Percentiles rank a stretch among this genome's conserved stretches.
Evolutionary conservation across 2,113 vertebrate species (phyloP).

Genomic region (Agapornis roseicollis): DNA sequence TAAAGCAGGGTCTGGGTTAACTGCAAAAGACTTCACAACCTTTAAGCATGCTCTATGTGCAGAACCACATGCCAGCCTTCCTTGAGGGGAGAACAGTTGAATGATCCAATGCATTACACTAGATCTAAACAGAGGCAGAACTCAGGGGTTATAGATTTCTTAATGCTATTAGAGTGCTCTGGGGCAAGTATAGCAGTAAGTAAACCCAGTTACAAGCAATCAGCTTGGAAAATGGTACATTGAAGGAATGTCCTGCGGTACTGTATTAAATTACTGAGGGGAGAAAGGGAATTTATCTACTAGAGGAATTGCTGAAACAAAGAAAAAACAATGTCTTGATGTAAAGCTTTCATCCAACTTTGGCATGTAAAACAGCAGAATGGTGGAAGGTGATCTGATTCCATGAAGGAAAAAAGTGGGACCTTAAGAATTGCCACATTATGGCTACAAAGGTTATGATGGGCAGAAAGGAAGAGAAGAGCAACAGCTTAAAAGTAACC

Average conservation of each 20-base stretch:
- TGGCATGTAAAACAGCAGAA: background rate
- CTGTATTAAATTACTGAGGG: background rate
- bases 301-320: background rate
- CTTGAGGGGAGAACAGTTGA: background rate
- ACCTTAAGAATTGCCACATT: background rate
- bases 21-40: background rate
- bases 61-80: background rate
- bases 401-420: background rate
- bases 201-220: background rate
- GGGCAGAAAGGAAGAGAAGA: background rate
- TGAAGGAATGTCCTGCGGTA: background rate
- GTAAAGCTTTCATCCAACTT: background rate
- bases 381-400: background rate
- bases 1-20: background rate
- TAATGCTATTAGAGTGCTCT: background rate
- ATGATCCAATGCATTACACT: background rate
- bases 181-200: background rate
- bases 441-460: background rate
- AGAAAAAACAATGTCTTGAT: background rate
- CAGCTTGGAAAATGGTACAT: background rate
- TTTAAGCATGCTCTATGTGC: background rate
- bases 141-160: background rate
- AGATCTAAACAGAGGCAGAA: background rate
- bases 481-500: background rate
- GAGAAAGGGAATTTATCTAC: background rate